Evolutionary conservation across 2,797 vertebrate genomes (phyloP).

Genomic region (Lutjanus campechanus): DNA sequence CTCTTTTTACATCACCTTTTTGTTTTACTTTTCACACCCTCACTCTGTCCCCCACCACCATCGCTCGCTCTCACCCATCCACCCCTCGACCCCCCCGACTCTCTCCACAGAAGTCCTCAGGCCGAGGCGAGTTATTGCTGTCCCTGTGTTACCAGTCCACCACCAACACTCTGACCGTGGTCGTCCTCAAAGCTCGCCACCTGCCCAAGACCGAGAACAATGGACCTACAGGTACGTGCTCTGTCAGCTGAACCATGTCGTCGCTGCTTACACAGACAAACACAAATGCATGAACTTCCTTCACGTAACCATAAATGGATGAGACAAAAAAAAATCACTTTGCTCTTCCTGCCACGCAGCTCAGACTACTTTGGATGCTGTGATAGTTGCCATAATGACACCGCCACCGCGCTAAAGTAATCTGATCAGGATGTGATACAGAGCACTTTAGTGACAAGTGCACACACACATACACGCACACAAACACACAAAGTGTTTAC

Average conservation of each 20-base stretch:
- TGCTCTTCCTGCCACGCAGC: slow-evolving; percentile 23
- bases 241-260: background rate
- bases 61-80: background rate
- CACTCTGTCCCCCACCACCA: background rate
- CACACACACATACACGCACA: slow-evolving; percentile 24
- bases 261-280: background rate
- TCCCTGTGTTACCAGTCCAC: slow-evolving; percentile 98
- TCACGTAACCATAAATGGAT: slow-evolving; percentile 8
- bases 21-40: background rate
- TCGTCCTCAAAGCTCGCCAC: slow-evolving; percentile 98
- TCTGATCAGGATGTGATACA: slow-evolving; percentile 70
- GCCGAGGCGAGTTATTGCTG: slow-evolving; percentile 94
- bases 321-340: slow-evolving; percentile 9
- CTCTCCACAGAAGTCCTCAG: slow-evolving; percentile 90
- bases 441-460: slow-evolving; percentile 55
- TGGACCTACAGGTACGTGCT: slow-evolving; percentile 91
- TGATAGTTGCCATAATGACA: slow-evolving; percentile 55
- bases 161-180: slow-evolving; percentile 96
- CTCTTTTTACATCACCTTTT: background rate
- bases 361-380: slow-evolving; percentile 48
- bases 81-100: background rate
- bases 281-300: slow-evolving; percentile 1
- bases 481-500: slow-evolving; percentile 48
- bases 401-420: slow-evolving; percentile 50
- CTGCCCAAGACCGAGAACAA: slow-evolving; percentile 93